Evolutionary conservation across 1,140 invertebrate species (phyloP).

Genomic region (Babylonia areolata): DNA sequence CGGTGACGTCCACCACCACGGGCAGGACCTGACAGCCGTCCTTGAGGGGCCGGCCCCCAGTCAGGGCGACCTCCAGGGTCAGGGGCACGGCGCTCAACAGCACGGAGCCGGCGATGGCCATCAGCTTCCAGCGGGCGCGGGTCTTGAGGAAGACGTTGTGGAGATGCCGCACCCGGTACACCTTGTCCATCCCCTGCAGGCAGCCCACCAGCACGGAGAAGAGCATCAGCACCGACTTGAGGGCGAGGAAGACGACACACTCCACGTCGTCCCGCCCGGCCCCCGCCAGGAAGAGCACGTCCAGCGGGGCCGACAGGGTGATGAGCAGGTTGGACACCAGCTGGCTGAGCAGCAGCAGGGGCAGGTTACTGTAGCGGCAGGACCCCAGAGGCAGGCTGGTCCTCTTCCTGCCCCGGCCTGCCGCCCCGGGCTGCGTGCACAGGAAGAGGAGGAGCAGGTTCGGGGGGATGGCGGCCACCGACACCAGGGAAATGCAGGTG

Average conservation of each 20-base stretch:
- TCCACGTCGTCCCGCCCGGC: not conserved
- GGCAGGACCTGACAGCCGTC: not conserved
- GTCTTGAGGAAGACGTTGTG: not conserved
- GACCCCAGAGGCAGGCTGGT: not conserved
- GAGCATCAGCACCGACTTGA: slow-evolving; percentile 15
- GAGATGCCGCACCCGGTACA: slow-evolving; percentile 5
- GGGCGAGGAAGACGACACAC: not conserved
- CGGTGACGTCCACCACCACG: not conserved
- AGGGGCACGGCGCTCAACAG: not conserved
- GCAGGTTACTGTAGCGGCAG: not conserved
- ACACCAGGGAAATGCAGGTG: not conserved
- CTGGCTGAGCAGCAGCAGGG: not conserved
- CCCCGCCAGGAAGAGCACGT: not conserved
- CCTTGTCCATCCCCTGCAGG: slow-evolving; percentile 14
- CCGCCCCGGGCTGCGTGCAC: not conserved
- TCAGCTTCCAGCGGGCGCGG: not conserved
- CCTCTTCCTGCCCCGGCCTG: not conserved
- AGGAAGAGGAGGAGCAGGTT: slow-evolving; percentile 16
- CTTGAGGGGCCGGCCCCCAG: not conserved
- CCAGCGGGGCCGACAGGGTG: not conserved
- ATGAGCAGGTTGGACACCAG: slow-evolving; percentile 5
- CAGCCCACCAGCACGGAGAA: slow-evolving; percentile 1
- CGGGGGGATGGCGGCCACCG: not conserved
- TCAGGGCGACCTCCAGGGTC: not conserved
- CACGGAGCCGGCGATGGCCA: not conserved